Evolutionary conservation across 2,797 vertebrate genomes (phyloP).

Genomic region (Oreortyx pictus): DNA sequence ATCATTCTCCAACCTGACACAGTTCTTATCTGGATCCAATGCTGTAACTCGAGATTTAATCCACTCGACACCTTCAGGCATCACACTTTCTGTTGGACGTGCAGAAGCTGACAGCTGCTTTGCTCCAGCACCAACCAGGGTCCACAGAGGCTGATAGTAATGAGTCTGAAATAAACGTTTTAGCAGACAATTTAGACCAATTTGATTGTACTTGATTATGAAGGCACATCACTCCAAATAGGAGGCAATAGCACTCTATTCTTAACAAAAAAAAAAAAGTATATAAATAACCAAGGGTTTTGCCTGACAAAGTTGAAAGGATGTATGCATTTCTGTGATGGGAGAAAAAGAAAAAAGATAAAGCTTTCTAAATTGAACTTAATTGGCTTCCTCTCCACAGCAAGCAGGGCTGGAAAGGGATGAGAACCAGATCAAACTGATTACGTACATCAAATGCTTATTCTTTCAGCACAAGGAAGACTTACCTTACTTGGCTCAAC

Average conservation of each 20-base stretch:
- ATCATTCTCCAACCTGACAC: slow-evolving; percentile 84
- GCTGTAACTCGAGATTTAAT: slow-evolving; percentile 89
- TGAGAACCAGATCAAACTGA: neutral
- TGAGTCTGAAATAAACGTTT: slow-evolving; percentile 84
- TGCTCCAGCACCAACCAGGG: slow-evolving; percentile 93
- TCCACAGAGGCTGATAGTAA: slow-evolving; percentile 98
- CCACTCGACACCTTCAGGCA: slow-evolving; percentile 93
- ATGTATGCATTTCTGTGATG: neutral
- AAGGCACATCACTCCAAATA: neutral
- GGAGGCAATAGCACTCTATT: neutral
- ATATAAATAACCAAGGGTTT: neutral
- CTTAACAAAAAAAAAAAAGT: neutral
- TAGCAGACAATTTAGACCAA: neutral
- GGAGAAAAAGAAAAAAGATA: neutral
- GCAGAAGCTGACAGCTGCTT: slow-evolving; percentile 85
- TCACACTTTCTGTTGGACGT: slow-evolving; percentile 84
- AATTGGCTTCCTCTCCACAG: neutral
- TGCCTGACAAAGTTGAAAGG: neutral
- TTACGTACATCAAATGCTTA: neutral
- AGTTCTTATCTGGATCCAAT: slow-evolving; percentile 90
- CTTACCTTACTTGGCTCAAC: slow-evolving; percentile 92
- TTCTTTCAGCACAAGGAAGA: neutral
- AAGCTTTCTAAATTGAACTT: neutral
- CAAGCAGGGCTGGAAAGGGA: neutral
- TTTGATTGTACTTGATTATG: neutral